These are phyloP conservation scores for Tetraodon nigroviridis DNA, from an alignment of 2,113 vertebrate genomes.

Conservation along the genomic window DNA sequence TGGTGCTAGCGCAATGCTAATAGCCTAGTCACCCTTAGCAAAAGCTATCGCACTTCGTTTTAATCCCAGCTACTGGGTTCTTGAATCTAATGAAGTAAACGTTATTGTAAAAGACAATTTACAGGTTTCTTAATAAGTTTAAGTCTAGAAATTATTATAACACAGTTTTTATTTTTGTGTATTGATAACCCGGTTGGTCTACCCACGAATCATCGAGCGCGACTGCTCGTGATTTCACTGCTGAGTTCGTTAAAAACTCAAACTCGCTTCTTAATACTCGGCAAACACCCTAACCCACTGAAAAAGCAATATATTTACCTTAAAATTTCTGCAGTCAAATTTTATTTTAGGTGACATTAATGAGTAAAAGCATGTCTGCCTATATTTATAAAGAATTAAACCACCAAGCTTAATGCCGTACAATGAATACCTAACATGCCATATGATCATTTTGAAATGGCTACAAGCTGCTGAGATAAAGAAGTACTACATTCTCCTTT, in stretches of 20 bases:
- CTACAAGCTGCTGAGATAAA: not conserved
- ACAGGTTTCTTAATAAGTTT: not conserved
- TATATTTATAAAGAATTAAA: too few relatives aligned
- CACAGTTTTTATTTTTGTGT: not conserved
- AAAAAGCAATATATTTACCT: not conserved
- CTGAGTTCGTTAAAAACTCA: not conserved
- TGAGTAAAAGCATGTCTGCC: too few relatives aligned
- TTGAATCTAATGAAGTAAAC: fast-evolving
- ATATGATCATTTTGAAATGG: not conserved
- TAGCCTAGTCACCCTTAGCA: slow-evolving; percentile 39
- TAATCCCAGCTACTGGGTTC: not conserved
- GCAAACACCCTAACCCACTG: too few relatives aligned
- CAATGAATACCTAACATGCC: too few relatives aligned
- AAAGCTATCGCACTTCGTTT: slow-evolving; percentile 7
- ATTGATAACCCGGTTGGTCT: not conserved
- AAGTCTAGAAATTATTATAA: not conserved
- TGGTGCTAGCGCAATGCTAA: slow-evolving; percentile 43
- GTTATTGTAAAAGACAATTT: not conserved
- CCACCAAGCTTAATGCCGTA: too few relatives aligned
- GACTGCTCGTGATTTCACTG: slow-evolving; percentile 61
- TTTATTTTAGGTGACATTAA: too few relatives aligned
- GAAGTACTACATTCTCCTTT: not conserved
- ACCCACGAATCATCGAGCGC: slow-evolving; percentile 36
- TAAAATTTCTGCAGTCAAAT: not conserved
- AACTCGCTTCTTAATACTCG: too few relatives aligned